Evolutionary conservation across 2,113 vertebrate genomes (phyloP), one percentile per base, ranked within the genome.

Genomic region (Cynoglossus semilaevis): DNA sequence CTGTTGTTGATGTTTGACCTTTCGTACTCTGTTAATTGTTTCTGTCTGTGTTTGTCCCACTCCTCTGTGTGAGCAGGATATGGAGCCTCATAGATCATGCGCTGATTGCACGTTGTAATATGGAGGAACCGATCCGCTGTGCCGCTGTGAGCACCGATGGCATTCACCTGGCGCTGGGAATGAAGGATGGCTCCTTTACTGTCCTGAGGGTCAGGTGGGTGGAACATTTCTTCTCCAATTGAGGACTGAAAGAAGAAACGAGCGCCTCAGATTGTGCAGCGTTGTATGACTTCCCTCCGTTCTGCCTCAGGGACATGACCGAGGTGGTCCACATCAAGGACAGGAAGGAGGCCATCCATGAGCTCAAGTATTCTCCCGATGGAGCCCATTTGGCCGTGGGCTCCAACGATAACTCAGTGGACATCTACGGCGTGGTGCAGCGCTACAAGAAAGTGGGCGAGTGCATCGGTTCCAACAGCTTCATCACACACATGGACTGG

Each of bases 401-500:
- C 48, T 99, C 95, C 74, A 98, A 97, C 61, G 96, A 99, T 63
- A 94, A 93, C 76, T 94, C 93, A 8, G 93, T 98, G 80, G 96
- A 96, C 74, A 83, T 99, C 65, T 99, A 99, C 51, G 93, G 95
- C 0, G 95, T 97, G 83, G 91, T 95, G 79, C 97, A 99, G 80
- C 88, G 94, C 90, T 89, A 89, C 79, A 98, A 98, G 88, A 98
- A 97, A 76, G 92, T 95, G 74, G 96, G 97, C 1, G 96, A 98
- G 81, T 99, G 96, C 84, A 63, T 91, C 46, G 95, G 93, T 67
- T 96, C 94, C 47, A 87, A 77, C 72, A 95, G 94, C 82, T 96
- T 98, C 90, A 98, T 99, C 78, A 98, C 96, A 5, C 96, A 99
- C 78, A 92, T 99, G 93, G 97, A 99, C 82, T 99, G 97, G 97